phyloP scores from a whole-genome alignment of 2,113 vertebrate genomes.

The Callocephalon fimbriatum region DNA sequence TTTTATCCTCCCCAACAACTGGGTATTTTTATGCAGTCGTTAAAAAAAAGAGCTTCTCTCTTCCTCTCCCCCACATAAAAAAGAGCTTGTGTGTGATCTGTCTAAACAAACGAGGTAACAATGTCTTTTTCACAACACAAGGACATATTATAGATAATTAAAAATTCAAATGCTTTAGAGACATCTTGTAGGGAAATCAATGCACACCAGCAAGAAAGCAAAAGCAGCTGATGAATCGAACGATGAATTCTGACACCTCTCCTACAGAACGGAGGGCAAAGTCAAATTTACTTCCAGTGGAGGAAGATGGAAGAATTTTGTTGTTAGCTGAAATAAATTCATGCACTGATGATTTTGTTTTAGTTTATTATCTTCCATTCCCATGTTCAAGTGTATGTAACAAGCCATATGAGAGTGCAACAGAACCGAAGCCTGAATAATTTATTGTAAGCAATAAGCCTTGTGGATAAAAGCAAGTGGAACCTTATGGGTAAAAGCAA shows the following conservation, averaged over 20 bases:
- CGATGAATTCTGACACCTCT: conserved; percentile 13
- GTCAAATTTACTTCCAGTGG: conserved; percentile 29
- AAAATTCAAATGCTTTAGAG: conserved; percentile 45
- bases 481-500: background rate
- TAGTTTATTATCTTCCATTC: background rate
- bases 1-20: conserved; percentile 50
- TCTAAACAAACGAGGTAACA: conserved; percentile 47
- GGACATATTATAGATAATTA: conserved; percentile 36
- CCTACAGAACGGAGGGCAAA: conserved; percentile 33
- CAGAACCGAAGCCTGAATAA: background rate
- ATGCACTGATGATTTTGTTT: background rate
- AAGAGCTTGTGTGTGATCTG: background rate
- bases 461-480: background rate
- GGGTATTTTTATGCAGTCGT: conserved; percentile 44
- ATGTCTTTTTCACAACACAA: conserved; percentile 18
- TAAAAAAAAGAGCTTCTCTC: conserved; percentile 23
- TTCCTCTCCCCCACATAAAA: conserved; percentile 35
- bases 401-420: background rate
- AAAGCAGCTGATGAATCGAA: conserved; percentile 43
- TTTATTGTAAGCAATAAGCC: background rate
- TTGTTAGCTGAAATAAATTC: background rate
- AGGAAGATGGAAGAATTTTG: background rate
- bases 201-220: conserved; percentile 6
- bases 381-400: background rate
- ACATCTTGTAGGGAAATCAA: conserved; percentile 17